Conservation (phyloP, 2,888 invertebrate species). For the Eutolmus rufibarbis region DNA sequence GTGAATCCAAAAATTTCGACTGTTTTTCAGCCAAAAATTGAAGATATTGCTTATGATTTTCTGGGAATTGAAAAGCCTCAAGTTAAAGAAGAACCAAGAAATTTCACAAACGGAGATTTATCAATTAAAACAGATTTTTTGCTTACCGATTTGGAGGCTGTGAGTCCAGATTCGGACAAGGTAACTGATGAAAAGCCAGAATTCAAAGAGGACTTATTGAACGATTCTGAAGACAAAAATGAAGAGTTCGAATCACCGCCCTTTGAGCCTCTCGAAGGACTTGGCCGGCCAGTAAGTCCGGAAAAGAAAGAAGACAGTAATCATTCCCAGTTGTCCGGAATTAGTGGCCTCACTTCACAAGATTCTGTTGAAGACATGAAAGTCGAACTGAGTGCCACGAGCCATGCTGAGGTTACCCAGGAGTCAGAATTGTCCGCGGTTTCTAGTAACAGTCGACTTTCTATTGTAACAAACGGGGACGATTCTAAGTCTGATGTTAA, state of each 20-base stretch:
- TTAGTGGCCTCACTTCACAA: slow-evolving; percentile 61
- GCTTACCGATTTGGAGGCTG: slow-evolving; percentile 80
- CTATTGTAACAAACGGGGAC: slow-evolving; percentile 65
- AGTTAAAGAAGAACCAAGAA: slow-evolving; percentile 52
- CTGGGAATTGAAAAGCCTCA: slow-evolving; percentile 81
- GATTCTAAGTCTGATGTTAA: slow-evolving; percentile 43
- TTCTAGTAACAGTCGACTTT: slow-evolving; percentile 68
- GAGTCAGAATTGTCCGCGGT: slow-evolving; percentile 71
- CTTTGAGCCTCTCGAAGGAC: slow-evolving; percentile 69
- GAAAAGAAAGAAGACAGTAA: slow-evolving; percentile 63
- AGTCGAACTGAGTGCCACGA: not conserved
- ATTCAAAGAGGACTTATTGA: slow-evolving; percentile 55
- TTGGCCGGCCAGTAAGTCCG: slow-evolving; percentile 52
- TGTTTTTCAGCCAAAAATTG: slow-evolving; percentile 88
- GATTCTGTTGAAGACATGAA: slow-evolving; percentile 53
- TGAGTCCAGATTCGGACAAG: slow-evolving; percentile 80
- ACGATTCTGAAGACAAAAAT: slow-evolving; percentile 54
- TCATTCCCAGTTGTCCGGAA: slow-evolving; percentile 68
- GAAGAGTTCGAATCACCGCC: slow-evolving; percentile 70
- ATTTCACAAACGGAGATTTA: slow-evolving; percentile 54
- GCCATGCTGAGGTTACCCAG: slow-evolving; percentile 52
- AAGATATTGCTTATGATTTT: slow-evolving; percentile 87
- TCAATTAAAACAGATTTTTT: slow-evolving; percentile 67
- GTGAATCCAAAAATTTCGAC: slow-evolving; percentile 91
- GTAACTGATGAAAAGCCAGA: slow-evolving; percentile 62